A percentile compares a stretch with the other conserved stretches of the same genome.
Conservation (phyloP, 1,140 invertebrate genomes). For the Heliconius melpomene region DNA sequence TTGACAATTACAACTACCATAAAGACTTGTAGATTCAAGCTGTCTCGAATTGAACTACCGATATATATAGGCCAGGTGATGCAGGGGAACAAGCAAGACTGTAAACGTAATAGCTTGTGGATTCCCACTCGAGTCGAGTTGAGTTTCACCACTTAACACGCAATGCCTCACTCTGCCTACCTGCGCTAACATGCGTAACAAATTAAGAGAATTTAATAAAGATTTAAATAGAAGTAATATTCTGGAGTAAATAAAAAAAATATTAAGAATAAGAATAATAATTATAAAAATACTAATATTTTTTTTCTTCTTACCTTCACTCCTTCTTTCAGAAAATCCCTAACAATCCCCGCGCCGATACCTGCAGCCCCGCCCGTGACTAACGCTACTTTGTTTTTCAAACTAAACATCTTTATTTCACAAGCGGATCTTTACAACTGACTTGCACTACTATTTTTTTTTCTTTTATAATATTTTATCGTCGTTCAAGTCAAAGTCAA, state of each 20-base stretch:
- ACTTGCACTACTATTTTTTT: not conserved
- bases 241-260: not conserved
- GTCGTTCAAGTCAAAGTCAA: not conserved
- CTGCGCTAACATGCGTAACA: no score
- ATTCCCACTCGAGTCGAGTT: no score
- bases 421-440: not conserved
- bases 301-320: conserved; percentile 45
- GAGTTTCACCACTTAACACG: no score
- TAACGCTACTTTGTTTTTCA: conserved; percentile 48
- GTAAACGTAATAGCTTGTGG: no score
- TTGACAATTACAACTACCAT: no score
- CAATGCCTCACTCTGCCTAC: no score
- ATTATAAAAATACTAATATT: no score
- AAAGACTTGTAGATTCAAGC: no score
- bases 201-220: not conserved
- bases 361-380: conserved; percentile 52
- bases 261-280: no score
- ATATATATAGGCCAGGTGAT: no score
- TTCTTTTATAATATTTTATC: not conserved
- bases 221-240: not conserved
- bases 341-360: conserved; percentile 46
- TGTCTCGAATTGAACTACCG: no score
- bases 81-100: no score
- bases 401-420: conserved; percentile 40
- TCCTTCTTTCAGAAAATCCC: conserved; percentile 44